Percentiles rank a stretch among this genome's conserved stretches.
phyloP scores from a whole-genome alignment of 2,888 invertebrate genomes.

The Tetanocera ferruginea region DNA sequence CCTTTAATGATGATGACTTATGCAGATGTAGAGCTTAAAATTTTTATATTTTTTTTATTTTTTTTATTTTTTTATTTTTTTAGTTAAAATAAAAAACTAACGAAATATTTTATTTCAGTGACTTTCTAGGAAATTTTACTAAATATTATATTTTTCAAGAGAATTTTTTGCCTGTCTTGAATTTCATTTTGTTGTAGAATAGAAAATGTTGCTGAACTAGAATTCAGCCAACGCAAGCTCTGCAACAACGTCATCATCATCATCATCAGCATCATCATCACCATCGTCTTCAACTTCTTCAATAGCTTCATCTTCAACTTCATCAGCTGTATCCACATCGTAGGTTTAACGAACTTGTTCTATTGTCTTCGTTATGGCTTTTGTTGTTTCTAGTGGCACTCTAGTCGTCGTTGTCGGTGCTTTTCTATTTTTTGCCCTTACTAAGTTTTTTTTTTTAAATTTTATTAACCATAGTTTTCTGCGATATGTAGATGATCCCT shows the following conservation, averaged over 20 bases:
- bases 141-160: not conserved
- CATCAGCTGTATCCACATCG: constrained; percentile 31
- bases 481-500: not conserved
- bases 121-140: too few species aligned
- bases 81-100: too few species aligned
- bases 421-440: constrained; percentile 17
- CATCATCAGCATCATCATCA: too few species aligned
- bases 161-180: not conserved
- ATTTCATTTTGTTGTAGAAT: constrained; percentile 2
- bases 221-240: constrained; percentile 7
- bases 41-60: too few species aligned
- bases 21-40: too few species aligned
- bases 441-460: not conserved
- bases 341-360: constrained; percentile 52
- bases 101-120: too few species aligned
- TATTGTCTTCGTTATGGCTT: constrained; percentile 23
- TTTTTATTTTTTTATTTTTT: too few species aligned
- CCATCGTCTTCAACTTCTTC: too few species aligned
- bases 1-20: too few species aligned
- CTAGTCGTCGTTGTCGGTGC: constrained; percentile 15
- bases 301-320: too few species aligned
- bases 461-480: not conserved
- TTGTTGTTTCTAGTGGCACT: constrained; percentile 5
- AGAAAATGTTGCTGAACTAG: constrained; percentile 40
- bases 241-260: too few species aligned